Conservation (phyloP, 2,888 invertebrate genomes). For the Ennomos quercinarius region DNA sequence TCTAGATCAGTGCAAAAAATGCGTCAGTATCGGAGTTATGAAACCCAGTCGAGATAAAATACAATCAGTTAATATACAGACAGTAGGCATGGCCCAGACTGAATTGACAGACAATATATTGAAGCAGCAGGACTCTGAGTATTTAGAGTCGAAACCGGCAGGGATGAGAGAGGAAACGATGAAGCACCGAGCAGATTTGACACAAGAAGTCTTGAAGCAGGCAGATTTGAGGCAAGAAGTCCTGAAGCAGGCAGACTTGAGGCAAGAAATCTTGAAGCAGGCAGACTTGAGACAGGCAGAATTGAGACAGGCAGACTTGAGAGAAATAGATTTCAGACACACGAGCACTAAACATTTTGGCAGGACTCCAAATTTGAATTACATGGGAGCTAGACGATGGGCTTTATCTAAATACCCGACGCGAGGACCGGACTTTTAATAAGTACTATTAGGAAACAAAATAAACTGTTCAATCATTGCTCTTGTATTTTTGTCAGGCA, state of each 20-base stretch:
- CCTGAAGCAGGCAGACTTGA: neutral
- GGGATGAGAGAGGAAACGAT: neutral
- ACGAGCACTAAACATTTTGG: conserved; percentile 2
- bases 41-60: conserved; percentile 17
- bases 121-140: neutral
- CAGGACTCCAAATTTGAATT: conserved; percentile 11
- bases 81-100: neutral
- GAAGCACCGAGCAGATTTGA: neutral
- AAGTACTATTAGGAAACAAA: neutral
- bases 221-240: neutral
- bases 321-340: neutral
- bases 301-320: neutral
- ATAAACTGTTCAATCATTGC: neutral
- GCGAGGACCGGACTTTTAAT: conserved; percentile 72
- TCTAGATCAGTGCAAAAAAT: conserved; percentile 32
- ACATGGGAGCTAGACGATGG: conserved; percentile 61
- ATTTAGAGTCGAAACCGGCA: neutral
- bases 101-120: neutral
- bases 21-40: conserved; percentile 11
- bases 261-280: neutral
- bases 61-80: neutral
- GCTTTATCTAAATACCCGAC: conserved; percentile 56
- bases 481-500: conserved; percentile 9
- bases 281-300: neutral
- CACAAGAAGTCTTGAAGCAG: neutral